Base-by-base conservation (phyloP, 1,140 invertebrate genomes). In the Nephila pilipes region DNA sequence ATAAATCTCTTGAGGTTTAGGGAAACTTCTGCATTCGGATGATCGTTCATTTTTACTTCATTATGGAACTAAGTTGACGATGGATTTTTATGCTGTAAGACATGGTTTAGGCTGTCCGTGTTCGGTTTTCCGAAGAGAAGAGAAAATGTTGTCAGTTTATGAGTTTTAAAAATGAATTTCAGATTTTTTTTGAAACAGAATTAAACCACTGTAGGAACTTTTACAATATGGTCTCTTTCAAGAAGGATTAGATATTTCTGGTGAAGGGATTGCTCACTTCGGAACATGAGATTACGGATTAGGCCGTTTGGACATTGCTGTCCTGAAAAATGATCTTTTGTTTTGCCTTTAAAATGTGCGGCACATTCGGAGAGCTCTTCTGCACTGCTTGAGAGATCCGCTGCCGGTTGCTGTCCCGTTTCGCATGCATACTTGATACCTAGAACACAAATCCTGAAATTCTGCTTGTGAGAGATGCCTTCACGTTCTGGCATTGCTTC, bases 181-280 rank as follows among this genome's bases (percentile, higher is more conserved):
- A n/a, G 2, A 87, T 63, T n/a, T n/a, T n/a, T n/a, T n/a, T n/a
- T 87, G 25, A 36, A 25, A 6, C 16, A 5, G 22, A 60, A 81
- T 12, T 25, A 60, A 29, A 60, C 29, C 5, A 36, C 14, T 20
- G 90, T 85, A 5, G 90, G 60, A 1, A 85, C 57, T 14, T 25
- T 65, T 5, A 92, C 12, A 10, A 92, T 92, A 6, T 69, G 38
- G 10, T 87, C 90, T 0, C 46, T 22, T 10, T 92, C 63, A 0
- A 87, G 20, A 5, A 55, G 16, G 2, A 36, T 85, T 20, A 87
- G 90, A 32, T 92, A 92, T 29, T 92, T 92, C 63, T 92, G 90
- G 16, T 85, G 90, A 3, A 92, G 3, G 10, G 85, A 93, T 18
- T 32, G 58, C 38, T 93, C 83, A 20, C 85, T 93, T 0, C 69